phyloP scores from a whole-genome alignment of 1,140 invertebrate species.

The Ylistrum balloti region DNA sequence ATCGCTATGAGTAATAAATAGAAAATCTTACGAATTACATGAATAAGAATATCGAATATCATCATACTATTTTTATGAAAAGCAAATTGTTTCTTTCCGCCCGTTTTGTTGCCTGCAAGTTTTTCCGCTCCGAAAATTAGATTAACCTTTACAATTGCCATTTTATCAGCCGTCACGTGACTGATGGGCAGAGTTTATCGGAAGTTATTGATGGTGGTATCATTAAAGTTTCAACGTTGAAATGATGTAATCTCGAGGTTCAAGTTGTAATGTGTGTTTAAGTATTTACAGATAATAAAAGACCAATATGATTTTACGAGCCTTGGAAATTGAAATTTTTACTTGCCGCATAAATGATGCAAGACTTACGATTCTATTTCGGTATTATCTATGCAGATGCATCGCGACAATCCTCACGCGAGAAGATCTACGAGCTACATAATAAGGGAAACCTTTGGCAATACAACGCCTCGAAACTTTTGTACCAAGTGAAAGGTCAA shows the following conservation, averaged over 20 bases:
- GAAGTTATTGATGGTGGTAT: neutral
- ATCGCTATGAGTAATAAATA: neutral
- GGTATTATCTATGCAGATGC: neutral
- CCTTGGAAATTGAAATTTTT: neutral
- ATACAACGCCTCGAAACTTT: too few species aligned
- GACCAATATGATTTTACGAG: neutral
- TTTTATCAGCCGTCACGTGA: neutral
- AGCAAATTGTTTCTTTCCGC: neutral
- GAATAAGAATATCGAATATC: neutral
- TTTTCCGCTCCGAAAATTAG: conserved; percentile 20
- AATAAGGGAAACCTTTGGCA: too few species aligned
- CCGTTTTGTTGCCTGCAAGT: neutral
- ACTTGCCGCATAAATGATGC: neutral
- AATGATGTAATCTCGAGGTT: neutral
- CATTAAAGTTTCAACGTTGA: neutral
- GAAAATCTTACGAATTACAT: neutral
- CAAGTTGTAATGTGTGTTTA: neutral
- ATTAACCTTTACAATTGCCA: neutral
- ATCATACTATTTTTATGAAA: neutral
- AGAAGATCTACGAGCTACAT: too few species aligned
- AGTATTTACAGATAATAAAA: neutral
- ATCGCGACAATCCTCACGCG: too few species aligned
- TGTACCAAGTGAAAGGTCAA: too few species aligned
- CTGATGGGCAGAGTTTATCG: neutral
- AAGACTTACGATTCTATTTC: neutral